Evolutionary conservation across 2,888 invertebrate genomes (phyloP).

Genomic region (Cheilosia scutellata): DNA sequence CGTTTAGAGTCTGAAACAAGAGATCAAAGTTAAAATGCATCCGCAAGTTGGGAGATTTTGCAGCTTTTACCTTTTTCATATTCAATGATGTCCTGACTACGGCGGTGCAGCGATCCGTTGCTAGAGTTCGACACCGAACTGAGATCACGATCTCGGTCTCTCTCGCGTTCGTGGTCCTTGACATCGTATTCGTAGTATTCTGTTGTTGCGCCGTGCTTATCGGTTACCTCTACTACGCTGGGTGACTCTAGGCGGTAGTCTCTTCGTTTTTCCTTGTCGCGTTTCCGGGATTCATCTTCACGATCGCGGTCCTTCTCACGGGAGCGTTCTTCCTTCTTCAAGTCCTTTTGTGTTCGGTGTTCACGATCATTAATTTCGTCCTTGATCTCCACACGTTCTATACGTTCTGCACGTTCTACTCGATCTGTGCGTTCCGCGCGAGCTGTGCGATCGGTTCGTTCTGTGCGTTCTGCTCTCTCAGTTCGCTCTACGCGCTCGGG

Average conservation of each 20-base stretch:
- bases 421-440: slow-evolving; percentile 48
- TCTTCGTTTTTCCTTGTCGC: slow-evolving; percentile 80
- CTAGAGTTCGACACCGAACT: slow-evolving; percentile 86
- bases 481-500: slow-evolving; percentile 38
- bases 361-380: slow-evolving; percentile 79
- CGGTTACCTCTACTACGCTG: slow-evolving; percentile 63
- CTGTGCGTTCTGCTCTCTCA: slow-evolving; percentile 40
- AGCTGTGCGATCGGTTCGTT: slow-evolving; percentile 36
- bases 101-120: slow-evolving; percentile 85
- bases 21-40: background rate
- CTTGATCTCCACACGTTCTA: slow-evolving; percentile 77
- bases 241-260: slow-evolving; percentile 80
- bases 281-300: slow-evolving; percentile 78
- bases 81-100: slow-evolving; percentile 86
- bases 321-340: slow-evolving; percentile 80
- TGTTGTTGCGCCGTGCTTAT: slow-evolving; percentile 79
- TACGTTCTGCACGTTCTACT: slow-evolving; percentile 42
- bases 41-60: background rate
- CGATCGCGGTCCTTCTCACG: slow-evolving; percentile 79
- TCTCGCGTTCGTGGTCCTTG: slow-evolving; percentile 86
- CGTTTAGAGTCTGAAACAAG: slow-evolving; percentile 88
- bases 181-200: slow-evolving; percentile 83
- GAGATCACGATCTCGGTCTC: slow-evolving; percentile 87
- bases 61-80: slow-evolving; percentile 86
- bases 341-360: slow-evolving; percentile 80